phyloP scores from a whole-genome alignment of 2,888 invertebrate species.

The Polymixis lichenea region DNA sequence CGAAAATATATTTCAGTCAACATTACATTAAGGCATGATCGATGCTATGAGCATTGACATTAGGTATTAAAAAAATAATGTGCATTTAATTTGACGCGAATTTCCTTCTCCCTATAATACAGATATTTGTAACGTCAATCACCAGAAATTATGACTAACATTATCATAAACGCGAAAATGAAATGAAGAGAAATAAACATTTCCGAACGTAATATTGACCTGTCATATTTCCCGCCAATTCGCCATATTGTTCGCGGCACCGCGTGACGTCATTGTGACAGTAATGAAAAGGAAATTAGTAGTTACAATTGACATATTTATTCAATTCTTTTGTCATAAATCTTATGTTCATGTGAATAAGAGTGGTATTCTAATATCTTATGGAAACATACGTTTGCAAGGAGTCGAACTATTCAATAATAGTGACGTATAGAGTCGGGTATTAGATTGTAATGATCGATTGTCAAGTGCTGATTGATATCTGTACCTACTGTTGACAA shows the following conservation, averaged over 20 bases:
- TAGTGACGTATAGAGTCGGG: conserved; percentile 70
- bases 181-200: conserved; percentile 66
- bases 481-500: conserved; percentile 27
- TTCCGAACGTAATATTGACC: conserved; percentile 77
- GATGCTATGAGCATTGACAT: conserved; percentile 52
- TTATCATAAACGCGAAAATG: conserved; percentile 47
- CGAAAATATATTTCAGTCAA: conserved; percentile 55
- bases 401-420: conserved; percentile 74
- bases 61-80: conserved; percentile 57
- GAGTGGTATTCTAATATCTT: conserved; percentile 60
- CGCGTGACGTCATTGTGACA: conserved; percentile 83
- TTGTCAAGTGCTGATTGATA: conserved; percentile 71
- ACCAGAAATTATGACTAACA: conserved; percentile 53
- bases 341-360: conserved; percentile 60
- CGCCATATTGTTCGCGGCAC: conserved; percentile 83
- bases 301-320: conserved; percentile 77
- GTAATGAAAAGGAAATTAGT: conserved; percentile 88
- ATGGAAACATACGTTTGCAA: conserved; percentile 48
- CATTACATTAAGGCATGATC: conserved; percentile 48
- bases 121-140: conserved; percentile 61
- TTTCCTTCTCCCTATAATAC: conserved; percentile 57
- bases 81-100: conserved; percentile 57
- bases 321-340: conserved; percentile 40
- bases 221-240: conserved; percentile 84
- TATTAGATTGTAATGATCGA: conserved; percentile 72